Evolutionary conservation across 1,140 invertebrate genomes (phyloP), one percentile per base, ranked within the genome.

Genomic region (Zaprionus vittiger): DNA sequence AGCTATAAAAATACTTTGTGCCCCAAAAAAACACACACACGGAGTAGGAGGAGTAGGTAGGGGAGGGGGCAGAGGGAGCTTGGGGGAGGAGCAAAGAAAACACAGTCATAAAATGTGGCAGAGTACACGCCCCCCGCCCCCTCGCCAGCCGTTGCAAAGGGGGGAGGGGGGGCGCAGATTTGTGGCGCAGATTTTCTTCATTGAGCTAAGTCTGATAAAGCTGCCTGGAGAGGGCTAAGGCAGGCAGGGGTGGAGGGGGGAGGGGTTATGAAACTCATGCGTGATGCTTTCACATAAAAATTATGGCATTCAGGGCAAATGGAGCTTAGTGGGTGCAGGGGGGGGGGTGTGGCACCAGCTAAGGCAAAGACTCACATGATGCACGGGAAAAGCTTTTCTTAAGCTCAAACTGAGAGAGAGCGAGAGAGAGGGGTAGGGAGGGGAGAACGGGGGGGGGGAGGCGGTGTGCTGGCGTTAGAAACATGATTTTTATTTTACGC

Each of bases 401-500:
- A n/a, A 68, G 55, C 64, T 64, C 11, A 20, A 17, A 12, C 3
- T 4, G 31, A 20, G 12, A 4, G n/a, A 26, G 24, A 26, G 54
- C 14, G 17, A 37, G 17, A n/a, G 38, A 5, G 22, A 70, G 26
- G 49, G 31, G 20, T 41, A 28, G n/a, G 31, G 28, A 38, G 26
- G 11, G 15, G 55, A 4, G 1, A n/a, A 1, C 31, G 54, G 68
- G 37, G 37, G 38, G 38, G 26, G 5, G 26, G 5, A n/a, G 26
- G 6, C 0, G 3, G 6, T 41, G 2, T 67, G 81, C 59, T 73
- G 85, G 82, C 86, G 82, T 87, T 89, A 85, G 84, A 89, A 86
- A 91, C 90, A 91, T 91, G 90, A 90, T 91, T 91, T 91, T 91
- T 91, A 91, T 91, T 91, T 91, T 91, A 91, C 90, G 90, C 90